Evolutionary conservation across 2,113 vertebrate species (phyloP).

Genomic region (Hirundichthys speculiger): DNA sequence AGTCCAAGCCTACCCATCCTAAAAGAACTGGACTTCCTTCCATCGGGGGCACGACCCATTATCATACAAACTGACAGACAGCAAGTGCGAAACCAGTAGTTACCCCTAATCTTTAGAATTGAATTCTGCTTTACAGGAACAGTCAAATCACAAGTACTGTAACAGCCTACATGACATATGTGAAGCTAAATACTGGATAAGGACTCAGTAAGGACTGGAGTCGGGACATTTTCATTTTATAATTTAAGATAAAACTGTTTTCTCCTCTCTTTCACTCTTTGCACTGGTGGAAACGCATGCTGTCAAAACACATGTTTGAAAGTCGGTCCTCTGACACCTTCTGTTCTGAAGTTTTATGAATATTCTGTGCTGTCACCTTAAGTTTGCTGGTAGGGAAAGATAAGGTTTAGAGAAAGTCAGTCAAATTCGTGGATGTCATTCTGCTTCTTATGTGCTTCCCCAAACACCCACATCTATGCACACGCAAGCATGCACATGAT

Average conservation of each 20-base stretch:
- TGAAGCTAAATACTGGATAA: slow-evolving; percentile 20
- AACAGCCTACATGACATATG: slow-evolving; percentile 13
- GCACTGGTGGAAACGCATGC: slow-evolving; percentile 51
- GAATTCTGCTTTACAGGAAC: slow-evolving; percentile 38
- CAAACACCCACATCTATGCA: slow-evolving; percentile 8
- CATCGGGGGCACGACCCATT: too few species aligned
- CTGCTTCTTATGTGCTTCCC: slow-evolving; percentile 16
- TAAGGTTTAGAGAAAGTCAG: slow-evolving; percentile 61
- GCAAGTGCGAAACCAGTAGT: too few species aligned
- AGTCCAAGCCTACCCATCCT: too few species aligned
- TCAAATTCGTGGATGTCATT: slow-evolving; percentile 46
- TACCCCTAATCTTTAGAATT: slow-evolving; percentile 48
- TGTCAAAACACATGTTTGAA: slow-evolving; percentile 73
- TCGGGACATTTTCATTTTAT: slow-evolving; percentile 32
- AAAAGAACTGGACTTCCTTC: too few species aligned
- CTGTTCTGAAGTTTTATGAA: slow-evolving; percentile 72
- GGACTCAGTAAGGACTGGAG: background rate
- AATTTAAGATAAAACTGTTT: slow-evolving; percentile 47
- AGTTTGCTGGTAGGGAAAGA: slow-evolving; percentile 69
- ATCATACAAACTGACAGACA: too few species aligned
- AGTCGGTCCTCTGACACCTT: slow-evolving; percentile 65
- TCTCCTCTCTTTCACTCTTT: slow-evolving; percentile 42
- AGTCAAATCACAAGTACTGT: slow-evolving; percentile 24
- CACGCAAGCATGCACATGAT: slow-evolving; percentile 32
- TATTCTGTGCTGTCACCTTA: slow-evolving; percentile 63